Conservation (phyloP, 2,797 vertebrate species). For the Intellagama lesueurii region DNA sequence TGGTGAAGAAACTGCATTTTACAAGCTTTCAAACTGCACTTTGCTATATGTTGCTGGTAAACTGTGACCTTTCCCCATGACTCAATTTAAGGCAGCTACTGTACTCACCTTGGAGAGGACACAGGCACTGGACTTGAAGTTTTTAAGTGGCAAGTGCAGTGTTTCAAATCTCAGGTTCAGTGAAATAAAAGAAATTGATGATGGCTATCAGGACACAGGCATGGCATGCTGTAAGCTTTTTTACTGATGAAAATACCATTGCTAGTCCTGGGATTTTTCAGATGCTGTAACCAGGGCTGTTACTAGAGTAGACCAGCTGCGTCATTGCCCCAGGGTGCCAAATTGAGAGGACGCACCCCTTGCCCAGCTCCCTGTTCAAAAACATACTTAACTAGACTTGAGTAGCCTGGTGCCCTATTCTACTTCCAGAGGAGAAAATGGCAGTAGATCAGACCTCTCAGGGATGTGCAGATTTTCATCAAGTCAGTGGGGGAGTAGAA, state of each 20-base stretch:
- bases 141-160: neutral
- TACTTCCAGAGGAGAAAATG: too few relatives aligned
- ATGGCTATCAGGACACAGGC: neutral
- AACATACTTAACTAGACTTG: too few relatives aligned
- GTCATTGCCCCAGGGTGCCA: too few relatives aligned
- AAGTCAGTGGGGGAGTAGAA: too few relatives aligned
- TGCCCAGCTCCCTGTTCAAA: too few relatives aligned
- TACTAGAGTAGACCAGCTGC: too few relatives aligned
- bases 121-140: neutral
- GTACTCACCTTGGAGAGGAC: too few relatives aligned
- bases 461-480: too few relatives aligned
- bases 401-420: too few relatives aligned
- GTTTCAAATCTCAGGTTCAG: neutral
- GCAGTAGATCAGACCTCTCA: too few relatives aligned
- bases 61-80: neutral
- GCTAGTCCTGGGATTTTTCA: neutral
- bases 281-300: neutral
- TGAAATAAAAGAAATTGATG: neutral
- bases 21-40: neutral
- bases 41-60: neutral
- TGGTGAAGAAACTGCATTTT: neutral
- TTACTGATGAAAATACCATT: neutral
- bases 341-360: too few relatives aligned
- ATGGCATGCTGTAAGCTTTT: too few relatives aligned
- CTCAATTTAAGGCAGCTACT: neutral